phyloP scores from a whole-genome alignment of 2,888 invertebrate species.

The Doris montereyensis region DNA sequence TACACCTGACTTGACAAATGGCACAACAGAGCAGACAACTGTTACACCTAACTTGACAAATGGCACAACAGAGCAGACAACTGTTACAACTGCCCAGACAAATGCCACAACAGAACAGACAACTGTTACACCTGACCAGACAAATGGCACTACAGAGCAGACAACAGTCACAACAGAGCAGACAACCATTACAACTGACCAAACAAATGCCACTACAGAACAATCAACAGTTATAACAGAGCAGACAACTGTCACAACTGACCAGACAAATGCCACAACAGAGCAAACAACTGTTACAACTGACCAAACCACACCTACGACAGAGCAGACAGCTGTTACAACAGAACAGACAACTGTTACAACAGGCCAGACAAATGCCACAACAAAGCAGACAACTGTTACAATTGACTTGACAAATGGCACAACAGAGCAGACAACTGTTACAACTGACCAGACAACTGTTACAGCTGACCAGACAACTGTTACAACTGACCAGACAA shows the following conservation, averaged over 20 bases:
- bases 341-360: conserved; percentile 1
- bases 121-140: neutral
- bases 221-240: conserved; percentile 20
- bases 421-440: neutral
- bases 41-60: neutral
- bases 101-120: neutral
- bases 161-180: conserved; percentile 12
- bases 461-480: neutral
- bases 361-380: neutral
- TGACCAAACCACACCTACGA: conserved; percentile 15
- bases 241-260: conserved; percentile 22
- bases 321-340: conserved; percentile 1
- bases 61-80: neutral
- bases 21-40: neutral
- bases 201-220: conserved; percentile 12
- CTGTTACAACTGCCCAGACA: too few relatives aligned
- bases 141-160: conserved; percentile 15
- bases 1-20: neutral
- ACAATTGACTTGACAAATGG: neutral
- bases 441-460: neutral
- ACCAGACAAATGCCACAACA: neutral
- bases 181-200: conserved; percentile 9
- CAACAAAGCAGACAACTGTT: conserved; percentile 11
- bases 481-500: neutral
- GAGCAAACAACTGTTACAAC: neutral